A percentile compares a stretch with the other conserved stretches of the same genome.
Evolutionary conservation across 2,888 invertebrate genomes (phyloP).

Genomic region (Hartigia nigra): DNA sequence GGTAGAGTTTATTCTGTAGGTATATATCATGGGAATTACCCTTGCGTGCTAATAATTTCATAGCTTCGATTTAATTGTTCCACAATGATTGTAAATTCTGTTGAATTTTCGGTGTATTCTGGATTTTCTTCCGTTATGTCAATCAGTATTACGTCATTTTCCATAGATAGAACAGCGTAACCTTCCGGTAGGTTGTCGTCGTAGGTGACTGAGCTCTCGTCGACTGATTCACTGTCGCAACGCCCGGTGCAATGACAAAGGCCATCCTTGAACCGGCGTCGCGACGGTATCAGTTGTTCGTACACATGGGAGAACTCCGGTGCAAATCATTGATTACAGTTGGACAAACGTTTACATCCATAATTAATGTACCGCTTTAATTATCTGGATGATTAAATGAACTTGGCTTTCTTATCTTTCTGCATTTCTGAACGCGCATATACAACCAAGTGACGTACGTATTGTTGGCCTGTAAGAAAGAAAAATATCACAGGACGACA

Average conservation of each 20-base stretch:
- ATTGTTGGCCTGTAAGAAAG: neutral
- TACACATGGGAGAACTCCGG: neutral
- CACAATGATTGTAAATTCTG: neutral
- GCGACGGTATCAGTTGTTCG: conserved; percentile 1
- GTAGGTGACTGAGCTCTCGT: conserved; percentile 5
- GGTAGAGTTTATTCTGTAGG: neutral
- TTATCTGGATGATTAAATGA: neutral
- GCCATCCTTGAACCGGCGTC: conserved; percentile 38
- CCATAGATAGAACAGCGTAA: neutral
- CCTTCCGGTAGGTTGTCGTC: neutral
- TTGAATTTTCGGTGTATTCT: neutral
- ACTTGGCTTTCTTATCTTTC: neutral
- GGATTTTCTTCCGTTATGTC: neutral
- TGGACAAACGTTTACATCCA: neutral
- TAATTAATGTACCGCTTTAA: neutral
- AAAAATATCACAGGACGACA: neutral
- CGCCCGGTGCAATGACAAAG: conserved; percentile 42
- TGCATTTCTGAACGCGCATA: neutral
- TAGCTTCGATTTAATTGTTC: neutral
- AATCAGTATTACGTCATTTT: neutral
- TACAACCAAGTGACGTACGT: neutral
- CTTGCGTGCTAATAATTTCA: neutral
- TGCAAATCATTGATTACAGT: neutral
- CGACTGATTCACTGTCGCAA: conserved; percentile 49
- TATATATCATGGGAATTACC: neutral